Conservation (phyloP, 2,113 vertebrate genomes). For the Thunnus maccoyii region DNA sequence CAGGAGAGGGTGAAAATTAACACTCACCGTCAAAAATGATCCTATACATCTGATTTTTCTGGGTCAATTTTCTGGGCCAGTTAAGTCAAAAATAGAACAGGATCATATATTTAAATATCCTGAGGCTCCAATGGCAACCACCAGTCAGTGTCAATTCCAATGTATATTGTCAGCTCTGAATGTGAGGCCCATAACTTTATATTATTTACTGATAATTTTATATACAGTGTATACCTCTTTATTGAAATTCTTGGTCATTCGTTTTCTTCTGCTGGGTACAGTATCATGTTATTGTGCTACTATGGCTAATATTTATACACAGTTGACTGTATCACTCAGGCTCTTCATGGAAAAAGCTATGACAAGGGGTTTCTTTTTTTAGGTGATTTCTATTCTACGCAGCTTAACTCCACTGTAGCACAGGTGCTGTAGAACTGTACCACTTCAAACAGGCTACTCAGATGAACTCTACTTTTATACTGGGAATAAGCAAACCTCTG, state of each 20-base stretch:
- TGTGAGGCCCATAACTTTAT: background rate
- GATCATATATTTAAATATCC: background rate
- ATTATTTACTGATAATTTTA: background rate
- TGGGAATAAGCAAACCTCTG: constrained; percentile 24
- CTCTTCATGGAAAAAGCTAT: constrained; percentile 15
- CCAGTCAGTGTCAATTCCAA: constrained; percentile 3
- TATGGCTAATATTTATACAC: constrained; percentile 14
- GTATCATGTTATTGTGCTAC: background rate
- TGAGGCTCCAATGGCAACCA: constrained; percentile 6
- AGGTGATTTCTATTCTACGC: constrained; percentile 38
- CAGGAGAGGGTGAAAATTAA: background rate
- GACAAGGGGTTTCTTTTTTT: constrained; percentile 33
- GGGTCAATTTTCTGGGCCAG: background rate
- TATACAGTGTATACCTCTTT: background rate
- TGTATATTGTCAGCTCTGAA: background rate
- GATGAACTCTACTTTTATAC: constrained; percentile 34
- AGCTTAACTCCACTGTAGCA: constrained; percentile 43
- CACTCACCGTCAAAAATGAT: background rate
- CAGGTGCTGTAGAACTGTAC: constrained; percentile 39
- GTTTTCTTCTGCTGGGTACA: background rate
- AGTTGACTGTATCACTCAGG: constrained; percentile 9
- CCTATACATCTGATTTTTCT: background rate
- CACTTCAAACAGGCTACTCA: constrained; percentile 49
- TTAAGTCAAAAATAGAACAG: constrained; percentile 4
- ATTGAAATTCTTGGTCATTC: background rate